Conservation (phyloP, 2,797 vertebrate genomes). For the Etheostoma perlongum region DNA sequence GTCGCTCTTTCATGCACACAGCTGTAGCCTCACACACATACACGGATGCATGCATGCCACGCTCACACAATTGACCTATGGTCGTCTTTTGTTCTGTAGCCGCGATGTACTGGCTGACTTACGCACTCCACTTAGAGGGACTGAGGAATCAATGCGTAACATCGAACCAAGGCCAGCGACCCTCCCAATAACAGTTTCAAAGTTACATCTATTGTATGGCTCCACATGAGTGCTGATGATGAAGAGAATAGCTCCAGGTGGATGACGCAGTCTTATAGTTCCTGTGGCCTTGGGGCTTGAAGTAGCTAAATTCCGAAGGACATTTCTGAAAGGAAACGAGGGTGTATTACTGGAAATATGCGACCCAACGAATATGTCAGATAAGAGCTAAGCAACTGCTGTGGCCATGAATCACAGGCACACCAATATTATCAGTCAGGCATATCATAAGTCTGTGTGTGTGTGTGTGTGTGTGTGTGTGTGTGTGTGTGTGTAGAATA, state of each 20-base stretch:
- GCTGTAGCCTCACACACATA: conserved; percentile 9
- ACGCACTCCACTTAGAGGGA: conserved; percentile 39
- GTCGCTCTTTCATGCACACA: conserved; percentile 34
- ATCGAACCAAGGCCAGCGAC: conserved; percentile 21
- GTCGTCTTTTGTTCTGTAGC: conserved; percentile 21
- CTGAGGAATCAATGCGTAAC: conserved; percentile 50
- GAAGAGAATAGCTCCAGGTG: conserved; percentile 28
- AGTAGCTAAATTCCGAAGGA: conserved; percentile 53
- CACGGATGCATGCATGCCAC: background rate
- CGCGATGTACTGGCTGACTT: conserved; percentile 18
- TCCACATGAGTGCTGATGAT: conserved; percentile 22
- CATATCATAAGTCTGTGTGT: conserved; percentile 44
- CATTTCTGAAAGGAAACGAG: conserved; percentile 59
- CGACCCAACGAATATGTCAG: conserved; percentile 68
- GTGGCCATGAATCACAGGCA: conserved; percentile 73
- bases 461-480: conserved; percentile 37
- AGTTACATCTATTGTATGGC: conserved; percentile 38
- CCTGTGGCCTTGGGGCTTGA: conserved; percentile 48
- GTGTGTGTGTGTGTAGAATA: conserved; percentile 34
- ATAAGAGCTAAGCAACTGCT: conserved; percentile 70
- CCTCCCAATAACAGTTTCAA: conserved; percentile 16
- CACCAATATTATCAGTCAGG: conserved; percentile 62
- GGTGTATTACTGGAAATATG: conserved; percentile 65
- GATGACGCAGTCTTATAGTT: conserved; percentile 32
- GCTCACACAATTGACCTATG: conserved; percentile 40